Conservation (phyloP, 2,797 vertebrate species). For the Ptychadena robeensis region DNA sequence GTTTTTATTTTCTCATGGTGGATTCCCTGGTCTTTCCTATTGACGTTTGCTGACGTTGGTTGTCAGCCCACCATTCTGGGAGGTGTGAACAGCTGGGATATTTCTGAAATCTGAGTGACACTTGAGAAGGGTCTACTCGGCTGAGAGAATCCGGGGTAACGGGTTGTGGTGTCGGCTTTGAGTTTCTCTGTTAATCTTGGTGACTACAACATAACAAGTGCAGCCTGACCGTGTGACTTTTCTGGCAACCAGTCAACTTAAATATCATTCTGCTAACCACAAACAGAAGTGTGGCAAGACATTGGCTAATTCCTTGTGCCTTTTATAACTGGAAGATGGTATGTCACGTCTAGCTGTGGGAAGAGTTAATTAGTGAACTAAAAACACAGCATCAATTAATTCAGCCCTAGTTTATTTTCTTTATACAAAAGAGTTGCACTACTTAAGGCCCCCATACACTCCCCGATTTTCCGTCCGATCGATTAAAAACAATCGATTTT, state of each 20-base stretch:
- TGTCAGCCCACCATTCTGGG: background rate
- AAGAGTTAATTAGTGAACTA: background rate
- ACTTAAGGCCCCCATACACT: no score
- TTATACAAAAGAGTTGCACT: no score
- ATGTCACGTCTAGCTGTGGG: background rate
- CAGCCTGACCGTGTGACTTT: background rate
- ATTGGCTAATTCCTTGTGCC: background rate
- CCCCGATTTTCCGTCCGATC: no score
- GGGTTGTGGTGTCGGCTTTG: background rate
- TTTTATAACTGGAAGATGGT: background rate
- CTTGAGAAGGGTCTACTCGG: background rate
- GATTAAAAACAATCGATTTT: no score
- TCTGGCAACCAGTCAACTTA: background rate
- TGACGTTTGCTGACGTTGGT: background rate
- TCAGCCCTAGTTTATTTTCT: background rate
- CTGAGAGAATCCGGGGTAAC: conserved; percentile 2
- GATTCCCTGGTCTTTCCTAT: background rate
- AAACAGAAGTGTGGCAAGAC: background rate
- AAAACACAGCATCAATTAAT: background rate
- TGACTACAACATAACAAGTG: background rate
- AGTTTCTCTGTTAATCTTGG: background rate
- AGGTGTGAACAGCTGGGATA: conserved; percentile 36
- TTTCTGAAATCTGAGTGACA: conserved; percentile 9
- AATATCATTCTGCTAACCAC: background rate
- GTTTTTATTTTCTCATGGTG: no score